Percentiles rank a stretch among this genome's conserved stretches.
Evolutionary conservation across 2,888 invertebrate species (phyloP).

Genomic region (Meghimatium bilineatum): DNA sequence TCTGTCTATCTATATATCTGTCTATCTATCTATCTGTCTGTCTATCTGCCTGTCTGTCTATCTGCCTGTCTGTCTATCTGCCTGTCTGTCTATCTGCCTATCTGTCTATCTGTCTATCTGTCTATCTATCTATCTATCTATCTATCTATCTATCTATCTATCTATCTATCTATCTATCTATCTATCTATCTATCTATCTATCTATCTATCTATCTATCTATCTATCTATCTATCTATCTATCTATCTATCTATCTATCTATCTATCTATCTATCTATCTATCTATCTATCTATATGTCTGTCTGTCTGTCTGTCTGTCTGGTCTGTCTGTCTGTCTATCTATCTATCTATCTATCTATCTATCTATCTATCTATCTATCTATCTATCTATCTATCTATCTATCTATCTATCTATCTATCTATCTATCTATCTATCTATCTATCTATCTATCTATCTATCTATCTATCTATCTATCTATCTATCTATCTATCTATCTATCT

Average conservation of each 20-base stretch:
- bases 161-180: neutral
- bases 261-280: neutral
- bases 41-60: no score
- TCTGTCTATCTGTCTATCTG: no score
- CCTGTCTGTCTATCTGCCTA: no score
- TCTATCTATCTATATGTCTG: no score
- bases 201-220: neutral
- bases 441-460: conserved; percentile 1
- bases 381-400: neutral
- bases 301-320: no score
- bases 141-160: neutral
- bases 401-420: conserved; percentile 1
- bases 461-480: conserved; percentile 1
- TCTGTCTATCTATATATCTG: no score
- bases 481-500: conserved; percentile 1
- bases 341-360: neutral
- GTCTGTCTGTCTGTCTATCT: no score
- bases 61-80: no score
- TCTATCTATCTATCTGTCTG: no score
- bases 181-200: neutral
- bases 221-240: neutral
- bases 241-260: neutral
- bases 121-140: neutral
- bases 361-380: neutral
- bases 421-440: conserved; percentile 1